Base-by-base conservation (phyloP, 2,888 invertebrate genomes). In the Tuberolachnus salignus region DNA sequence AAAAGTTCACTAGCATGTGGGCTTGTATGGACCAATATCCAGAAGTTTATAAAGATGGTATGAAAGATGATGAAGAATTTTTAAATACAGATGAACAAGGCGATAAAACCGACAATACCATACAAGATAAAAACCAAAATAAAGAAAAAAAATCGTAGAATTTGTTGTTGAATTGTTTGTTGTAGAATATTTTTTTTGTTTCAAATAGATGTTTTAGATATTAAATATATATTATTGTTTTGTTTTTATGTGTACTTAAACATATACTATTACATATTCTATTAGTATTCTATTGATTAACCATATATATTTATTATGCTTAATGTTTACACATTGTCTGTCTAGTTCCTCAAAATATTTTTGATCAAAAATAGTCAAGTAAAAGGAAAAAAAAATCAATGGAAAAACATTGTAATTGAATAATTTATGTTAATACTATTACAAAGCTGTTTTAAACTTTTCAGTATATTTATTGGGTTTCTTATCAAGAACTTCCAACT, bases 1-100 rank as follows among this genome's bases (percentile, higher is more conserved):
- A 95, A 82, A 90, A 92, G 83, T 97, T 97, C 86, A 92, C 92
- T 84, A 90, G 90, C 72, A 97, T 97, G 96, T 94, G 95, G 85
- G 89, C 90, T 46, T 98, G 97, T 85, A 96, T 97, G 92, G 87
- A 91, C 61, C 87, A 91, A 82, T 97, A 92, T 87, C 97, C 97
- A 8, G 90, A 92, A 34, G 88, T 97, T 42, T 97, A 97, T 85
- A 91, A 90, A 81, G 89, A 89, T 53, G 87, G 89, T 21, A 86
- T 86, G n/a, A 84, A 85, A 49, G 84, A 84, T 13, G 85, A 84
- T 26, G 83, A 82, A 21, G 82, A 83, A 73, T 82, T 83, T 69
- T 83, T 82, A 73, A 82, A 83, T 10, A 82, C 83, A 81, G 81
- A 83, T 81, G 78, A 78, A 67, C 46, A 59, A 57, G 3, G n/a